Evolutionary conservation across 2,888 invertebrate species (phyloP).

Genomic region (Frankliniella fusca): DNA sequence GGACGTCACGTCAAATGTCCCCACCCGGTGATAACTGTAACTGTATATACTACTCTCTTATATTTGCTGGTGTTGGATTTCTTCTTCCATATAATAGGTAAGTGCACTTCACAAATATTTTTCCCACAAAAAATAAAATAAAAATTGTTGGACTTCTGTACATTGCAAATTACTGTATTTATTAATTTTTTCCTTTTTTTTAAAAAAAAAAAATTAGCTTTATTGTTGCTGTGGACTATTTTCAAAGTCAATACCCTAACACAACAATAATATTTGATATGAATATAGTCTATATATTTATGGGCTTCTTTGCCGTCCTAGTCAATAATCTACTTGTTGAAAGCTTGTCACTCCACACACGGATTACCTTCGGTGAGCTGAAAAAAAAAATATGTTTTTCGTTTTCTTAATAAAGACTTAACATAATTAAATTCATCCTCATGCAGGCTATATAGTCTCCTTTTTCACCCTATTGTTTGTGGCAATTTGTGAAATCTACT

Average conservation of each 20-base stretch:
- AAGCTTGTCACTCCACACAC: conserved; percentile 71
- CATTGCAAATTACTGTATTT: not conserved
- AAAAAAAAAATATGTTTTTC: too few relatives aligned
- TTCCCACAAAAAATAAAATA: not conserved
- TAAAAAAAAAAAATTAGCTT: too few relatives aligned
- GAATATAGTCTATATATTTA: conserved; percentile 86
- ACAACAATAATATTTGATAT: conserved; percentile 87
- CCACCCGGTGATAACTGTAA: conserved; percentile 68
- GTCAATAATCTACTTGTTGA: conserved; percentile 81
- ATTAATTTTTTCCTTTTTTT: conserved; percentile 42
- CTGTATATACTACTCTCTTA: conserved; percentile 67
- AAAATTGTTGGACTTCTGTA: not conserved
- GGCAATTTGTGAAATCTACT: conserved; percentile 79
- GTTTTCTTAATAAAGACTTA: not conserved
- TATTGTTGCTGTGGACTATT: conserved; percentile 90
- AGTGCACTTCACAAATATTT: too few relatives aligned
- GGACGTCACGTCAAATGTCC: conserved; percentile 51
- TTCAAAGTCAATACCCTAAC: conserved; percentile 76
- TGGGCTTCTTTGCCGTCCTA: conserved; percentile 81
- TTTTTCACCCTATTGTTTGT: conserved; percentile 77
- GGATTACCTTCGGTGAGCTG: conserved; percentile 76
- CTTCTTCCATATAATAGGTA: conserved; percentile 89
- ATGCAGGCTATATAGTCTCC: conserved; percentile 72
- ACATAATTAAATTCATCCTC: conserved; percentile 20
- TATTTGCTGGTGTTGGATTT: conserved; percentile 84